Evolutionary conservation across 2,888 invertebrate species (phyloP).

Genomic region (Exephanes ischioxanthus): DNA sequence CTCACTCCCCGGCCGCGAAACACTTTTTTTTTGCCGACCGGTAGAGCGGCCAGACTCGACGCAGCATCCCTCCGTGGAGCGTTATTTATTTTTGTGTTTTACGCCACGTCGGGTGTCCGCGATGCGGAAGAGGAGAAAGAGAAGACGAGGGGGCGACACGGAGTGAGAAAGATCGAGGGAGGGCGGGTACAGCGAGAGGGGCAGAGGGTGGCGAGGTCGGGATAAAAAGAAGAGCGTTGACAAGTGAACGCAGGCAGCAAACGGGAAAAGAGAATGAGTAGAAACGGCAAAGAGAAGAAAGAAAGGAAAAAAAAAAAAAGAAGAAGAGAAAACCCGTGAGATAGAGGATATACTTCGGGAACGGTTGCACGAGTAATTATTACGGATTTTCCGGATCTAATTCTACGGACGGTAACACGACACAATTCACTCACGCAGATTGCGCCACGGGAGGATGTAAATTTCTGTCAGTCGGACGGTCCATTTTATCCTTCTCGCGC

Average conservation of each 20-base stretch:
- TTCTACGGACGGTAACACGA: conserved; percentile 84
- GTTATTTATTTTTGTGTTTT: conserved; percentile 81
- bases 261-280: conserved; percentile 49
- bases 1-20: conserved; percentile 10
- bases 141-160: conserved; percentile 47
- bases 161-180: conserved; percentile 60
- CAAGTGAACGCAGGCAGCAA: conserved; percentile 45
- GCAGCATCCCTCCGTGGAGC: conserved; percentile 70
- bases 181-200: conserved; percentile 29
- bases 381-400: conserved; percentile 85
- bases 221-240: conserved; percentile 53
- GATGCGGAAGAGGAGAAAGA: conserved; percentile 64
- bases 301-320: conserved; percentile 39
- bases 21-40: conserved; percentile 65
- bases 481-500: conserved; percentile 80
- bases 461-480: conserved; percentile 83
- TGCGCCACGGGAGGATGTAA: conserved; percentile 83
- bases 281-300: conserved; percentile 62
- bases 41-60: conserved; percentile 33
- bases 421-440: conserved; percentile 85
- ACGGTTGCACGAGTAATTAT: conserved; percentile 83
- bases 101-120: conserved; percentile 70
- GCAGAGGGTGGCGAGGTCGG: not conserved
- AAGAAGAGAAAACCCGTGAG: conserved; percentile 34
- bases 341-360: conserved; percentile 78